Conservation (phyloP, 92 coral and sea anemone genomes). For the Actinernus sp. region DNA sequence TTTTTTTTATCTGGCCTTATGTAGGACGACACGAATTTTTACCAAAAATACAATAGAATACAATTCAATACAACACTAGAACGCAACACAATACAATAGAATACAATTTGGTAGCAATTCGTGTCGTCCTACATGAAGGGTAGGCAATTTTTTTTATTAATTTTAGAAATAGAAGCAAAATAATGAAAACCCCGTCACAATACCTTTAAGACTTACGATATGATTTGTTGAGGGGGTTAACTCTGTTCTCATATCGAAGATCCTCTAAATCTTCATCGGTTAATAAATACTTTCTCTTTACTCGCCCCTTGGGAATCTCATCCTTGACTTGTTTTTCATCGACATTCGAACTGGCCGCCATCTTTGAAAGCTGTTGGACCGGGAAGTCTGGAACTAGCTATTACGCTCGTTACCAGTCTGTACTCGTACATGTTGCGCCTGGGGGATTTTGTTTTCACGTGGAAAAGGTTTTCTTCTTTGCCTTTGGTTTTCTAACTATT, state of each 20-base stretch:
- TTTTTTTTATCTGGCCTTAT: too few species aligned
- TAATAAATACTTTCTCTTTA: constrained; percentile 78
- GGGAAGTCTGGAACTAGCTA: constrained; percentile 36
- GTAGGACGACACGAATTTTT: too few species aligned
- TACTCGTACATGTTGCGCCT: constrained; percentile 34
- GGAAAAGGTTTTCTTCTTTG: constrained; percentile 1
- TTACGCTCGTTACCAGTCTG: too few species aligned
- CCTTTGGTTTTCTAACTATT: not conserved
- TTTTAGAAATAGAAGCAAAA: too few species aligned
- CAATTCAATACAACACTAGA: too few species aligned
- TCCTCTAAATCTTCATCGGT: constrained; percentile 77
- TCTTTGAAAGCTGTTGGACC: not conserved
- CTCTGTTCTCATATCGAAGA: constrained; percentile 49
- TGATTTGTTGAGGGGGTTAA: constrained; percentile 77
- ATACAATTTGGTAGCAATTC: too few species aligned
- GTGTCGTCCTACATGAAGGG: too few species aligned
- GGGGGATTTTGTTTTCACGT: constrained; percentile 10
- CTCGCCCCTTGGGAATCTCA: constrained; percentile 72
- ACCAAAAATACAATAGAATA: too few species aligned
- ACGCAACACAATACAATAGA: too few species aligned
- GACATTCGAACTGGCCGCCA: constrained; percentile 7
- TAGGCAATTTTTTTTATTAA: too few species aligned
- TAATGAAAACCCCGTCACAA: too few species aligned
- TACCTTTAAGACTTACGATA: constrained; percentile 83
- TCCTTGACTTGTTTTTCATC: constrained; percentile 3